These are phyloP conservation scores for Cosmia pyralina DNA, from an alignment of 2,888 invertebrate species.

Conservation along the genomic window DNA sequence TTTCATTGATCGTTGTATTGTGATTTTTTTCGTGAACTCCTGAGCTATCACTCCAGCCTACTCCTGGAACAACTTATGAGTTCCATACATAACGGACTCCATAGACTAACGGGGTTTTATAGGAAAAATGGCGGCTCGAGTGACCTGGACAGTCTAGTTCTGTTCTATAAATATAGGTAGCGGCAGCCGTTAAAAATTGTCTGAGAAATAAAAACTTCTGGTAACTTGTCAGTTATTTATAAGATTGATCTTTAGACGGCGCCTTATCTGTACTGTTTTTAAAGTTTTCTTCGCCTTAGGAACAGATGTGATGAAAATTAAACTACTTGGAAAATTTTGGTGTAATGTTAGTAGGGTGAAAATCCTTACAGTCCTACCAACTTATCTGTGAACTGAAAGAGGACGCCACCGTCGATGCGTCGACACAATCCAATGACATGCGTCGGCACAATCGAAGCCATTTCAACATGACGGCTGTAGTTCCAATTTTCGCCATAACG, in stretches of 20 bases:
- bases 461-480: too few species aligned
- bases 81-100: conserved; percentile 60
- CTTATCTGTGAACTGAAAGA: too few species aligned
- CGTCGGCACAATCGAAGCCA: too few species aligned
- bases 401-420: too few species aligned
- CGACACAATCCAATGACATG: too few species aligned
- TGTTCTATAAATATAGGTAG: conserved; percentile 21
- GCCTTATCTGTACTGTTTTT: neutral
- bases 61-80: conserved; percentile 54
- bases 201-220: conserved; percentile 30
- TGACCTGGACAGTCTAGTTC: conserved; percentile 27
- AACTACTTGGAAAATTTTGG: neutral
- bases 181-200: neutral
- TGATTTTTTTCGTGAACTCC: conserved; percentile 18
- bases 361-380: neutral
- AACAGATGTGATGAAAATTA: neutral
- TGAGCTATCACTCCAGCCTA: conserved; percentile 32
- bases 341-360: neutral
- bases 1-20: neutral
- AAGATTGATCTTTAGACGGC: conserved; percentile 10
- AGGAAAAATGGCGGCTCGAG: conserved; percentile 42
- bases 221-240: conserved; percentile 15
- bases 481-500: too few species aligned
- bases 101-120: conserved; percentile 54
- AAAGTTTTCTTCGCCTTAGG: too few species aligned